Conservation (phyloP, 2,113 vertebrate species). For the Willisornis vidua region DNA sequence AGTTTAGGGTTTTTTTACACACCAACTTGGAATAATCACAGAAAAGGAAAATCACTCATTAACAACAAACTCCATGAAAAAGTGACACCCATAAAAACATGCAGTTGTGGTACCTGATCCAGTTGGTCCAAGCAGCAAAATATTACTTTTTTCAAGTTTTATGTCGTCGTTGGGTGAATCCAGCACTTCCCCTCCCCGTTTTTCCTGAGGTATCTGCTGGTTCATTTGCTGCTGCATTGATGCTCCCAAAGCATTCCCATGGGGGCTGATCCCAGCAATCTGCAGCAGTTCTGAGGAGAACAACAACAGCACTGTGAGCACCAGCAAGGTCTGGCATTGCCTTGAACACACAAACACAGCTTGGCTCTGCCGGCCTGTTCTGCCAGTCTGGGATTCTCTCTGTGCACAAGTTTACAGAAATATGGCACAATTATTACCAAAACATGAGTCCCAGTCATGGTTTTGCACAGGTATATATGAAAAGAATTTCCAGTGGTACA, state of each 20-base stretch:
- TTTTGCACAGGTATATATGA: not conserved
- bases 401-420: not conserved
- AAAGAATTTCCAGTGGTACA: not conserved
- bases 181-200: slow-evolving; percentile 91
- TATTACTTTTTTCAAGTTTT: slow-evolving; percentile 98
- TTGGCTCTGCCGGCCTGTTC: not conserved
- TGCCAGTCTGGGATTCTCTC: not conserved
- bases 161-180: slow-evolving; percentile 91
- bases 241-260: slow-evolving; percentile 93
- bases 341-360: not conserved
- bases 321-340: not conserved
- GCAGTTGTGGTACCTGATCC: slow-evolving; percentile 85
- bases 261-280: slow-evolving; percentile 95
- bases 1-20: not conserved
- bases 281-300: slow-evolving; percentile 89
- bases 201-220: slow-evolving; percentile 91
- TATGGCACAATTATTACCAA: not conserved
- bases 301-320: not conserved
- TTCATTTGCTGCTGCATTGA: slow-evolving; percentile 94
- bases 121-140: slow-evolving; percentile 95
- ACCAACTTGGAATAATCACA: not conserved
- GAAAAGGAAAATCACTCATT: not conserved
- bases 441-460: rapidly evolving
- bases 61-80: not conserved
- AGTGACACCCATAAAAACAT: not conserved